Evolutionary conservation across 2,888 invertebrate genomes (phyloP).

Genomic region (Cheilosia variabilis): DNA sequence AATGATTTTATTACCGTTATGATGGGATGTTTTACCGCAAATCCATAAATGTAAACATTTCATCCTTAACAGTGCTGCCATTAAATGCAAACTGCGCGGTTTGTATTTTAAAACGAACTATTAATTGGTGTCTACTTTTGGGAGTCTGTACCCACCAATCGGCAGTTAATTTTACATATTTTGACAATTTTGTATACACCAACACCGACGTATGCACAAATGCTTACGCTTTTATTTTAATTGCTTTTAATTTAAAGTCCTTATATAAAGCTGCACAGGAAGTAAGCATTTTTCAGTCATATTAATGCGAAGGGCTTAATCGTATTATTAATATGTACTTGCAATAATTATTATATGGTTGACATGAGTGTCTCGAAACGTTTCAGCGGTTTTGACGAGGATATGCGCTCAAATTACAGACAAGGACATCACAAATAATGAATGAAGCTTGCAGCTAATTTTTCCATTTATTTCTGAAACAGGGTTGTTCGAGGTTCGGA

Average conservation of each 20-base stretch:
- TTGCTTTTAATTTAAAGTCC: background rate
- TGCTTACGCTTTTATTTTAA: background rate
- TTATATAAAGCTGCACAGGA: too few species aligned
- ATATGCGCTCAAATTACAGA: too few species aligned
- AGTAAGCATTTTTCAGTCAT: too few species aligned
- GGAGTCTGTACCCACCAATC: background rate
- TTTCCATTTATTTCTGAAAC: too few species aligned
- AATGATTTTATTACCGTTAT: conserved; percentile 38
- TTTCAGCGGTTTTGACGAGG: too few species aligned
- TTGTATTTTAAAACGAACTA: conserved; percentile 19
- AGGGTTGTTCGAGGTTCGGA: too few species aligned
- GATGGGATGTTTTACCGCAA: conserved; percentile 34
- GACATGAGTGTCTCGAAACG: too few species aligned
- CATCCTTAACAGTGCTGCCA: conserved; percentile 28
- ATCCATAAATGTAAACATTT: conserved; percentile 33
- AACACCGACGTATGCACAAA: background rate
- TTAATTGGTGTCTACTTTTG: conserved; percentile 13
- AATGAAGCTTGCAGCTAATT: too few species aligned
- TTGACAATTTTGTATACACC: background rate
- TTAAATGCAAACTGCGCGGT: conserved; percentile 48
- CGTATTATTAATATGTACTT: too few species aligned
- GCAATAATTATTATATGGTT: too few species aligned
- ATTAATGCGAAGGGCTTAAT: too few species aligned
- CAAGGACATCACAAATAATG: too few species aligned
- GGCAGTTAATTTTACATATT: conserved; percentile 26